Percentiles rank a stretch among this genome's conserved stretches.
Conservation (phyloP, 2,888 invertebrate species). For the Atrina japonica region DNA sequence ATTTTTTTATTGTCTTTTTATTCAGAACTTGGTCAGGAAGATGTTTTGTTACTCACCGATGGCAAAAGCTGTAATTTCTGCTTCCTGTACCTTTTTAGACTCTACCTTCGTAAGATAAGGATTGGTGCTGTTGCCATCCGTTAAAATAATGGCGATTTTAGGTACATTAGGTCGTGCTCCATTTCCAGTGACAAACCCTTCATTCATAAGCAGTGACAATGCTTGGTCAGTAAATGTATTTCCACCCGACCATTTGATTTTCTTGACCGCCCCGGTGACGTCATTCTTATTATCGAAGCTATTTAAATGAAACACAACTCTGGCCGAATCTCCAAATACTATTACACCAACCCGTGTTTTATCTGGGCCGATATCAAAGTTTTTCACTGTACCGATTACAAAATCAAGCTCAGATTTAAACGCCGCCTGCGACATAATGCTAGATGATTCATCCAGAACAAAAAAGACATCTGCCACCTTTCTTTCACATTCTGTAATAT, state of each 20-base stretch:
- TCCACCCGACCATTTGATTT: conserved; percentile 21
- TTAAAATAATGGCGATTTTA: conserved; percentile 32
- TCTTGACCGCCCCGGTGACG: conserved; percentile 9
- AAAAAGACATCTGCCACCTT: conserved; percentile 56
- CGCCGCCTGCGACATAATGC: conserved; percentile 44
- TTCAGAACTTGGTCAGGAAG: neutral
- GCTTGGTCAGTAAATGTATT: conserved; percentile 35
- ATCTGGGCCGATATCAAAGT: conserved; percentile 45
- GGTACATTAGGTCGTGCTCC: conserved; percentile 31
- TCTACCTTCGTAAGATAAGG: conserved; percentile 35
- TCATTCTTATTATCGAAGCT: conserved; percentile 24
- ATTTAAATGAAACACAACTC: conserved; percentile 44
- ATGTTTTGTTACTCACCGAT: conserved; percentile 45
- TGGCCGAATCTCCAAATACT: conserved; percentile 42
- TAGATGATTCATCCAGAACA: conserved; percentile 54
- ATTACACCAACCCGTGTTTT: conserved; percentile 52
- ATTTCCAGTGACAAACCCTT: conserved; percentile 10
- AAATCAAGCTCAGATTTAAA: conserved; percentile 49
- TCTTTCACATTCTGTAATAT: conserved; percentile 51
- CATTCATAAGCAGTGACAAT: neutral
- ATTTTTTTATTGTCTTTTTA: neutral
- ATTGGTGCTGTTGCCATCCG: conserved; percentile 44
- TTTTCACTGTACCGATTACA: conserved; percentile 40
- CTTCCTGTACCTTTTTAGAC: conserved; percentile 37
- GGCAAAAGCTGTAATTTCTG: conserved; percentile 50